Percentiles rank a stretch among this genome's conserved stretches.
Conservation (phyloP, 1,140 invertebrate genomes). For the Apocrypta bakeri region DNA sequence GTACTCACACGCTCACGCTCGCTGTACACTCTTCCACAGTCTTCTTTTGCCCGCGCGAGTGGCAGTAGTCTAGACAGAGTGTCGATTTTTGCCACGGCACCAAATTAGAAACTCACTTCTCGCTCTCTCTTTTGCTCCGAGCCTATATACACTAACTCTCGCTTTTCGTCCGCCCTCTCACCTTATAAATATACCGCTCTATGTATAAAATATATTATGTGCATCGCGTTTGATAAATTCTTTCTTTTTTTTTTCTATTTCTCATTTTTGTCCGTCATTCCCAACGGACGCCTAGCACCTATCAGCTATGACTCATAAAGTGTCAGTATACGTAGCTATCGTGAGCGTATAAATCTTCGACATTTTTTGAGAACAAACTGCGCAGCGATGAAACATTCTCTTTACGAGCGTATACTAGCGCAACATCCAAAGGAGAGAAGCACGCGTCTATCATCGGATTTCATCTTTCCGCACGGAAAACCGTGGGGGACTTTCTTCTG, state of each 20-base stretch:
- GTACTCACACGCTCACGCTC: conserved; percentile 46
- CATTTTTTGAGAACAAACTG: neutral
- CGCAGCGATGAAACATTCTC: neutral
- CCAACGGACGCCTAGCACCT: too few species aligned
- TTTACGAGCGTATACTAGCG: neutral
- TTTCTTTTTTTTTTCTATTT: conserved; percentile 26
- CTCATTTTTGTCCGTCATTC: conserved; percentile 15
- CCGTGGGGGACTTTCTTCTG: neutral
- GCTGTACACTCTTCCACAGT: conserved; percentile 52
- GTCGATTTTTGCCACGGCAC: conserved; percentile 73
- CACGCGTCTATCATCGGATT: neutral
- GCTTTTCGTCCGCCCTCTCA: conserved; percentile 26
- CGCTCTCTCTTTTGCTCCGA: too few species aligned
- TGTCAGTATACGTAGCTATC: too few species aligned
- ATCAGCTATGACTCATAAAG: too few species aligned
- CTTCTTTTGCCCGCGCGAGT: conserved; percentile 37
- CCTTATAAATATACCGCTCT: conserved; percentile 44
- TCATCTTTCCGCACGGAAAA: neutral
- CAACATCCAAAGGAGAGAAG: neutral
- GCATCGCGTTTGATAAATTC: too few species aligned
- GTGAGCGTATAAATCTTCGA: too few species aligned
- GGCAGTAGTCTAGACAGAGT: conserved; percentile 73
- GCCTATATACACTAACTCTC: conserved; percentile 22
- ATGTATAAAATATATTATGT: too few species aligned
- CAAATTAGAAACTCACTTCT: conserved; percentile 70